These are phyloP conservation scores for Ataeniobius toweri DNA, from an alignment of 2,797 vertebrate genomes.

Conservation along the genomic window DNA sequence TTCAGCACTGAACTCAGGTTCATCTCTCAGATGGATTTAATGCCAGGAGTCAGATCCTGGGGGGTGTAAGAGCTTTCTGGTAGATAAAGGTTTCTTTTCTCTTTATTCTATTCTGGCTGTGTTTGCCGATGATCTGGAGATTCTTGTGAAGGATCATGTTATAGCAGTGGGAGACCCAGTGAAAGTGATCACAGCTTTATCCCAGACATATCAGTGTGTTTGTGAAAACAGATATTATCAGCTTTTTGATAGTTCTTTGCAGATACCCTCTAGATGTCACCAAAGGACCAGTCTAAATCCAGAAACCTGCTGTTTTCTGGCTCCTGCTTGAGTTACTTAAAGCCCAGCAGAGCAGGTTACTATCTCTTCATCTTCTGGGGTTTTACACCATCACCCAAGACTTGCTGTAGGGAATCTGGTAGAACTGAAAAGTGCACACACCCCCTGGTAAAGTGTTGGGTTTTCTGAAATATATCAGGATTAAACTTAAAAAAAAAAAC, in stretches of 20 bases:
- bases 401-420: neutral
- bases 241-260: neutral
- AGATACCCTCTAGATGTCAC: constrained; percentile 67
- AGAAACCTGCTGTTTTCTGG: neutral
- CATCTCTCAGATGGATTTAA: neutral
- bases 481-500: neutral
- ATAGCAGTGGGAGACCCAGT: too few species aligned
- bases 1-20: neutral
- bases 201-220: neutral
- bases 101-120: too few species aligned
- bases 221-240: neutral
- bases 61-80: neutral
- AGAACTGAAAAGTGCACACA: neutral
- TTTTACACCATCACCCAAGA: too few species aligned
- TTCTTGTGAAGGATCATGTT: neutral
- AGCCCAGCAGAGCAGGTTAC: too few species aligned
- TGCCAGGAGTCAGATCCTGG: neutral
- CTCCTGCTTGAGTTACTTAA: neutral
- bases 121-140: neutral
- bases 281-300: constrained; percentile 33
- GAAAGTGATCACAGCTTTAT: neutral
- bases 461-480: neutral
- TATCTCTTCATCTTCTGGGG: too few species aligned
- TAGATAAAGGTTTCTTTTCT: neutral
- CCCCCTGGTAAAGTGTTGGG: neutral